Base-by-base conservation (phyloP, 2,113 vertebrate species). In the Riparia riparia region DNA sequence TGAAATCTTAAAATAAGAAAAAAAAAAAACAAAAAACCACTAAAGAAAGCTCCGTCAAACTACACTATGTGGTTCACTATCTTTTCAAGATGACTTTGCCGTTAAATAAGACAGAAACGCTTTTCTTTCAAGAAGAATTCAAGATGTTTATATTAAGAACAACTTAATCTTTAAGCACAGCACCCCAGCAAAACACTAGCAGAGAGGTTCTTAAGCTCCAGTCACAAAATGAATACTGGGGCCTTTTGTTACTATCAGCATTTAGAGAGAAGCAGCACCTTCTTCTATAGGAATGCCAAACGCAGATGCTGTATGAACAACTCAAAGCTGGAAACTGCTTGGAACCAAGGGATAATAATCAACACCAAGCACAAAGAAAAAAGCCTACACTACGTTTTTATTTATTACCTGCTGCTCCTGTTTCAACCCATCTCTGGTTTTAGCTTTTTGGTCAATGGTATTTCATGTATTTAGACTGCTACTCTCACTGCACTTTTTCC, bases 371-470 rank as follows among this genome's bases (percentile, higher is more conserved):
- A 70, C 44, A 74, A 70, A 65, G 42, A 42, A 56, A 53, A 86
- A 63, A 53, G 9, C 18, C 44, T 56, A 32, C 6, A 2, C 25
- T 73, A 73, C 21, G 17, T 86, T 96, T 82, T 92, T 77, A 76
- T 86, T 89, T 83, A 84, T 78, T 84, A 89, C 72, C 81, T 66
- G 17, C 60, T 96, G 68, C 11, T 95, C 32, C 47, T 81, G 22
- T 68, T 94, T 89, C 79, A 91, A 86, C 45, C 20, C 5, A 2
- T 54, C 47, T 66, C 78, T 71, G 18, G 47, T 68, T 82, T 89
- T 71, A 93, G 56, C 34, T 84, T 96, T 84, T 34, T 74, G 58
- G 86, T 66, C 89, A 91, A 81, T 15, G 66, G 14, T 53, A 63
- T 58, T 94, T 93, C 37, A 65, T 29, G 14, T 14, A 9, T 47